These are phyloP conservation scores for Parotocinclus haroldoi DNA, from an alignment of 2,797 vertebrate genomes.

Conservation along the genomic window DNA sequence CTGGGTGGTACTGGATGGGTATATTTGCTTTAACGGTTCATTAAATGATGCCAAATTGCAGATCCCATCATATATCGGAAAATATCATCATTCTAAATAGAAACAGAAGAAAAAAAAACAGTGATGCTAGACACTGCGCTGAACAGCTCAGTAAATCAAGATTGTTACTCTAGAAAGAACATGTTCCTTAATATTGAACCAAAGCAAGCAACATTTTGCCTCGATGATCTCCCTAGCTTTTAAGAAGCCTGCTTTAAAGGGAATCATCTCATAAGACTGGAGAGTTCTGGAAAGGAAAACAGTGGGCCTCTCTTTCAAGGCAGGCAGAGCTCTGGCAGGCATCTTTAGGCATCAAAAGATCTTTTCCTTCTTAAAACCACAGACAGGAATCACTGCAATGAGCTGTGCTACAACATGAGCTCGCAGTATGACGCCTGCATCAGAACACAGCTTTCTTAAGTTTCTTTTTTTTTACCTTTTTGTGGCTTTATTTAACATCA, in stretches of 20 bases:
- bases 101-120: neutral
- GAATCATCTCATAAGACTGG: constrained; percentile 27
- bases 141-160: constrained; percentile 20
- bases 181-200: neutral
- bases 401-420: too few species aligned
- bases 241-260: constrained; percentile 27
- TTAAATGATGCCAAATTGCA: constrained; percentile 18
- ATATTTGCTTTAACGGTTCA: neutral
- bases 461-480: too few species aligned
- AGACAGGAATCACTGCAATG: neutral
- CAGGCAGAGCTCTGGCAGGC: constrained; percentile 32
- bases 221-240: constrained; percentile 1
- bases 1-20: neutral
- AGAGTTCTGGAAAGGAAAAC: constrained; percentile 44
- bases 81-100: neutral
- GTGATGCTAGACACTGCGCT: constrained; percentile 10
- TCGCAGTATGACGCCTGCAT: too few species aligned
- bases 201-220: neutral
- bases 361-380: constrained; percentile 25
- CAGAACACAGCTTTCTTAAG: too few species aligned
- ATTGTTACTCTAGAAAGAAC: neutral
- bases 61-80: neutral
- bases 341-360: constrained; percentile 33
- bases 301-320: constrained; percentile 38
- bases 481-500: too few species aligned